These are phyloP conservation scores for Rhadinocentrus ornatus DNA, from an alignment of 2,797 vertebrate species.

Conservation along the genomic window DNA sequence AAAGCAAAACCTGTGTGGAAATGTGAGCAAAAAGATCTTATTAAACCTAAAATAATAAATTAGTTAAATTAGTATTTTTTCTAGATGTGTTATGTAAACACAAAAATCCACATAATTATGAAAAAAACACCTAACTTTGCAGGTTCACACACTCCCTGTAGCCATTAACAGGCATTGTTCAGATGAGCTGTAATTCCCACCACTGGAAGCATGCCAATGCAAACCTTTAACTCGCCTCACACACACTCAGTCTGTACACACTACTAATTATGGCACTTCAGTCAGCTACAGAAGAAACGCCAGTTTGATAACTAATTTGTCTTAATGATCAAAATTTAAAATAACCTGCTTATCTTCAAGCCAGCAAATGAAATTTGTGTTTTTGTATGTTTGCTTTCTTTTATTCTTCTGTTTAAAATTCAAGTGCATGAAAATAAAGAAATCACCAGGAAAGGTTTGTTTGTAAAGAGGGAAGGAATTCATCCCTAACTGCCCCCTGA, in stretches of 20 bases:
- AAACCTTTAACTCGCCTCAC: conserved; percentile 37
- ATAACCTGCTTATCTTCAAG: conserved; percentile 9
- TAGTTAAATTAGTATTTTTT: neutral
- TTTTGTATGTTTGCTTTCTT: neutral
- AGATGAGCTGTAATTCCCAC: conserved; percentile 61
- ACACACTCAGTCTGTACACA: conserved; percentile 16
- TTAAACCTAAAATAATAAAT: neutral
- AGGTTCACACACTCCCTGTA: conserved; percentile 44
- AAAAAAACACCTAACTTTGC: conserved; percentile 19
- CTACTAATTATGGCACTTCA: conserved; percentile 39
- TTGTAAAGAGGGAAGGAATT: neutral
- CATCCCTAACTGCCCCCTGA: neutral
- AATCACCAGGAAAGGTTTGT: neutral
- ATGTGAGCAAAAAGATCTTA: neutral
- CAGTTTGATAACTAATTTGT: conserved; percentile 44
- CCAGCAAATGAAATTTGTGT: conserved; percentile 11
- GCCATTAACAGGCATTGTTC: conserved; percentile 48
- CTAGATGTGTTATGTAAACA: conserved; percentile 15
- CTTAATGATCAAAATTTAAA: conserved; percentile 36
- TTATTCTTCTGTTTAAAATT: conserved; percentile 7
- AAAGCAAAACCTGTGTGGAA: neutral
- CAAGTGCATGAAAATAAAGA: too few relatives aligned
- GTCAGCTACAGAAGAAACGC: conserved; percentile 34
- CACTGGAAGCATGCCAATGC: conserved; percentile 49
- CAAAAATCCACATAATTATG: conserved; percentile 37